Conservation (phyloP, 2,797 vertebrate genomes). For the Octomys mimax region DNA sequence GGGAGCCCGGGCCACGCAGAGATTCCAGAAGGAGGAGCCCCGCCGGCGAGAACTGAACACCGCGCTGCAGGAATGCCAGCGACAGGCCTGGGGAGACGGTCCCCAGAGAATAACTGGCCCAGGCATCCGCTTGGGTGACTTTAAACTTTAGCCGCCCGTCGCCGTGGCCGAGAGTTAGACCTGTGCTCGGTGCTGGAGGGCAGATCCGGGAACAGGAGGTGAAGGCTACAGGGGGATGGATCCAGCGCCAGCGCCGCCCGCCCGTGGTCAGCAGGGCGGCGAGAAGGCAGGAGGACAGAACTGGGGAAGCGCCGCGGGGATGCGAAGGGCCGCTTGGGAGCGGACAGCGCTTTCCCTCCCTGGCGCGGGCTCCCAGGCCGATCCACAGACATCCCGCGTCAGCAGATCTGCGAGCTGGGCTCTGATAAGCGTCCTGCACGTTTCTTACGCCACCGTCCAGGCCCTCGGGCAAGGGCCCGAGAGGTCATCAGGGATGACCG, state of each 20-base stretch:
- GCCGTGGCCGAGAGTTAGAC: not conserved
- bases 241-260: not conserved
- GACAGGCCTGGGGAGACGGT: not conserved
- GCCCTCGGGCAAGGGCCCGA: not conserved
- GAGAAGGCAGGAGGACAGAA: not conserved
- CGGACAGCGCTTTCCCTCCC: not conserved
- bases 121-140: not conserved
- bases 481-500: not conserved
- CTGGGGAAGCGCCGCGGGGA: not conserved
- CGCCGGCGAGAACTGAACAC: not conserved
- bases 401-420: not conserved
- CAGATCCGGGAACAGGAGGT: not conserved
- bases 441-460: not conserved
- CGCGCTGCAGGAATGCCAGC: not conserved
- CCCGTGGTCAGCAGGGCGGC: not conserved
- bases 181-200: not conserved
- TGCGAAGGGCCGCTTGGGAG: too few species aligned
- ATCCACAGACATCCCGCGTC: not conserved
- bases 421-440: not conserved
- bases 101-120: not conserved
- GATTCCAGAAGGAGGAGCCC: not conserved
- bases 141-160: not conserved
- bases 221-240: not conserved
- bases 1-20: not conserved
- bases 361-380: not conserved